phyloP scores from a whole-genome alignment of 2,113 vertebrate species.

The Oryzias curvinotus region DNA sequence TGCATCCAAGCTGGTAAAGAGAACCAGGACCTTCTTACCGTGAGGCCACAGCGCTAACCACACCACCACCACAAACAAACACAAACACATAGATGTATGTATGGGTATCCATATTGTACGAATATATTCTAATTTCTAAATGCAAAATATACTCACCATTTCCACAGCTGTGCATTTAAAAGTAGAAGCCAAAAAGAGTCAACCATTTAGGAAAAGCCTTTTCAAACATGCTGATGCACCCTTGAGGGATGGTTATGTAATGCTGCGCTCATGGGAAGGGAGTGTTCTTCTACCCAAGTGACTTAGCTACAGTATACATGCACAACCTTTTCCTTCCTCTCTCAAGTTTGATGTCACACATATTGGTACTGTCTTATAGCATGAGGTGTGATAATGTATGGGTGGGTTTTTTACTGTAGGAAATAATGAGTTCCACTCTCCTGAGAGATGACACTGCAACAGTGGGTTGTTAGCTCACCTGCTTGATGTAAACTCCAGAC shows the following conservation, averaged over 20 bases:
- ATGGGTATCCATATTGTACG: background rate
- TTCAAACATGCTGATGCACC: constrained; percentile 15
- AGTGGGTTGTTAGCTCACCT: constrained; percentile 77
- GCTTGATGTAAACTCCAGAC: constrained; percentile 89
- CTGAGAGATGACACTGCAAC: constrained; percentile 18
- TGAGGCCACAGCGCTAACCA: too few species aligned
- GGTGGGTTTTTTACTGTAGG: constrained; percentile 17
- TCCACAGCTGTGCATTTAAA: background rate
- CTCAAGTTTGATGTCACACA: constrained; percentile 9
- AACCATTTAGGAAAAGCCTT: background rate
- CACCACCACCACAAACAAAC: too few species aligned
- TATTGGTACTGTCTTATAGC: constrained; percentile 21
- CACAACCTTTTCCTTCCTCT: constrained; percentile 8
- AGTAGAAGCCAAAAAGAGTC: background rate
- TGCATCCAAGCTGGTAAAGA: too few species aligned
- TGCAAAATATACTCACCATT: background rate
- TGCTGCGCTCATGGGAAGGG: constrained; percentile 37
- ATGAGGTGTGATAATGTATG: constrained; percentile 14
- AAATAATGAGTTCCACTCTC: constrained; percentile 14
- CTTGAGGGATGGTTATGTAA: constrained; percentile 34
- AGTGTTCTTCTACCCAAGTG: constrained; percentile 53
- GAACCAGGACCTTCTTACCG: too few species aligned
- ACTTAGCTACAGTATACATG: constrained; percentile 28
- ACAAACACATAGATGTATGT: too few species aligned
- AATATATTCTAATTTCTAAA: background rate